phyloP scores from a whole-genome alignment of 2,888 invertebrate species.

The Dicroscelio sp. region DNA sequence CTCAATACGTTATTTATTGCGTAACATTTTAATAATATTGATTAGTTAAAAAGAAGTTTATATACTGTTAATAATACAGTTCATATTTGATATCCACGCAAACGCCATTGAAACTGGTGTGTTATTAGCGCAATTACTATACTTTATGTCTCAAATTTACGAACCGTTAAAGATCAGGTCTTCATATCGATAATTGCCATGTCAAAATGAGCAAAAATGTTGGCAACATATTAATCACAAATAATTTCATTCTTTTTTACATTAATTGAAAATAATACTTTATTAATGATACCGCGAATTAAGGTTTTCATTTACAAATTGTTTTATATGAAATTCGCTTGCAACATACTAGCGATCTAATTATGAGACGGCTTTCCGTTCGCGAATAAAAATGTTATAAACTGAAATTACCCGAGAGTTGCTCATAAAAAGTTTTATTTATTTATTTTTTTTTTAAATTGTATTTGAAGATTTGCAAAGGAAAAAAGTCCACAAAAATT shows the following conservation, averaged over 20 bases:
- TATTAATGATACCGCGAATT: slow-evolving; percentile 21
- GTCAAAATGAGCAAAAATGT: slow-evolving; percentile 61
- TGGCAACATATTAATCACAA: slow-evolving; percentile 54
- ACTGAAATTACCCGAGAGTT: too few relatives aligned
- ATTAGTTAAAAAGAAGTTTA: slow-evolving; percentile 45
- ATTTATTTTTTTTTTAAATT: too few relatives aligned
- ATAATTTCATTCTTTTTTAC: slow-evolving; percentile 49
- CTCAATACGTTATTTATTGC: slow-evolving; percentile 42
- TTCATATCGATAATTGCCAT: slow-evolving; percentile 63
- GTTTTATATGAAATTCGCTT: slow-evolving; percentile 5
- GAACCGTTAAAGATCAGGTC: slow-evolving; percentile 73
- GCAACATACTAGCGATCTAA: too few relatives aligned
- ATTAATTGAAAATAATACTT: slow-evolving; percentile 69
- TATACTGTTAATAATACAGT: slow-evolving; percentile 59
- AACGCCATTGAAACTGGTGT: slow-evolving; percentile 44
- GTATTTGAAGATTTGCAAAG: too few relatives aligned
- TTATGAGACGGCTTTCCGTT: too few relatives aligned
- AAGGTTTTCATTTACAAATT: slow-evolving; percentile 35
- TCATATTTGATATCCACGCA: slow-evolving; percentile 60
- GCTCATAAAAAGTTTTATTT: too few relatives aligned
- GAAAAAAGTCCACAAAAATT: too few relatives aligned
- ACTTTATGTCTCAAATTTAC: slow-evolving; percentile 62
- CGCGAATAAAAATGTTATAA: too few relatives aligned
- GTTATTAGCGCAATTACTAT: slow-evolving; percentile 70
- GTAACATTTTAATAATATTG: slow-evolving; percentile 56